These are phyloP conservation scores for Pelosia muscerda DNA, from an alignment of 2,888 invertebrate species.

Conservation along the genomic window DNA sequence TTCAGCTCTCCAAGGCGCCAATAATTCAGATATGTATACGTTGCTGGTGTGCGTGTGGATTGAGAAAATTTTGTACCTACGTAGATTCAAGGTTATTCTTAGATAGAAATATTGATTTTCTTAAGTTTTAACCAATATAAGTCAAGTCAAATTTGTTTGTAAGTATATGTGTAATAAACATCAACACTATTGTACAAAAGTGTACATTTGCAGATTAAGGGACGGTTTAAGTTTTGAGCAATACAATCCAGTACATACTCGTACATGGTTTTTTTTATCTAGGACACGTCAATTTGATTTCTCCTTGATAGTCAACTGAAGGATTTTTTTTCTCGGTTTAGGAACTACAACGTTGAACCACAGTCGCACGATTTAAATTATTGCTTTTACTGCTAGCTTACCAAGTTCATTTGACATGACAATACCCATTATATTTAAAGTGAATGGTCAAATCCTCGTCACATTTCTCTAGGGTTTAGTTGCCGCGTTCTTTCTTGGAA, in stretches of 20 bases:
- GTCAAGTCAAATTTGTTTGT: not conserved
- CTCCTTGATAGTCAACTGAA: no score
- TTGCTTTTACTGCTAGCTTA: not conserved
- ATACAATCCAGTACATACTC: no score
- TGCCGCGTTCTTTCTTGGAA: constrained; percentile 59
- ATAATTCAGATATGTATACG: constrained; percentile 10
- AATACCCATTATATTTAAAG: no score
- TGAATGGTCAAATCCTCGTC: not conserved
- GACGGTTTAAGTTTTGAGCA: no score
- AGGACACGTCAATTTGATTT: no score
- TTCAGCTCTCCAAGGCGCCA: constrained; percentile 13
- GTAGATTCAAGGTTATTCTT: not conserved
- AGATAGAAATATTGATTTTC: not conserved
- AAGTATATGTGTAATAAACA: not conserved
- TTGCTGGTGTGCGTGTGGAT: not conserved
- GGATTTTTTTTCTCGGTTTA: not conserved
- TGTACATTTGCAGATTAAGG: no score
- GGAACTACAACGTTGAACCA: not conserved
- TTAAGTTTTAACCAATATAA: not conserved
- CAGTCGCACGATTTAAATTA: no score
- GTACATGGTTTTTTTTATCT: no score
- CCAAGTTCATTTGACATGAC: no score
- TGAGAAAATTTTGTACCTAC: not conserved
- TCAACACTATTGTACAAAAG: not conserved
- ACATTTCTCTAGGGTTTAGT: constrained; percentile 52